Conservation (phyloP, 2,888 invertebrate genomes). For the Stomorhina lunata region DNA sequence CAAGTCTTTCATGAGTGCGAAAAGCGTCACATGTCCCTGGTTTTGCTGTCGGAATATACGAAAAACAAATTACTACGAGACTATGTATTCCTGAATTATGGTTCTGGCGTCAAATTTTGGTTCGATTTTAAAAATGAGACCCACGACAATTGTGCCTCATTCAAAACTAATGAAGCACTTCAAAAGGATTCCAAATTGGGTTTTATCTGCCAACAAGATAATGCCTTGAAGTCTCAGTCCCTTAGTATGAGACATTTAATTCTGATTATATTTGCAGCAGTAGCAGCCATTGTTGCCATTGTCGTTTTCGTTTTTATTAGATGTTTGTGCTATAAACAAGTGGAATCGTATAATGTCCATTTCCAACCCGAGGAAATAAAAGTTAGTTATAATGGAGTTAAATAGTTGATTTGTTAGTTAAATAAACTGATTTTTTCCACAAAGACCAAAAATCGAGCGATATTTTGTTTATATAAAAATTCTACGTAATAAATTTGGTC, state of each 20-base stretch:
- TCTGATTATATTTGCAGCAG: neutral
- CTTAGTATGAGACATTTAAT: constrained; percentile 26
- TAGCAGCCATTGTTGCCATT: neutral
- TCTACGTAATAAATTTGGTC: too few relatives aligned
- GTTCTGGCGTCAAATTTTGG: constrained; percentile 25
- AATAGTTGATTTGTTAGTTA: neutral
- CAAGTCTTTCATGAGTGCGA: constrained; percentile 21
- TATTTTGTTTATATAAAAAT: too few relatives aligned
- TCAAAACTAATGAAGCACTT: neutral
- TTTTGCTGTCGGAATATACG: neutral
- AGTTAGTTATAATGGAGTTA: neutral
- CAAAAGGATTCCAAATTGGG: constrained; percentile 6
- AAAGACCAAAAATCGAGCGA: too few relatives aligned
- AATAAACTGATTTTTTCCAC: too few relatives aligned
- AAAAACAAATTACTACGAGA: constrained; percentile 2
- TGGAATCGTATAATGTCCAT: neutral
- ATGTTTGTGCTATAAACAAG: neutral
- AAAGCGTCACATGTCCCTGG: constrained; percentile 20
- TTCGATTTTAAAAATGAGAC: constrained; percentile 24
- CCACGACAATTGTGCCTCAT: constrained; percentile 13
- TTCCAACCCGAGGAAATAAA: neutral
- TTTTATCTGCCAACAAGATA: constrained; percentile 29
- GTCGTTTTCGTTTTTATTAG: neutral
- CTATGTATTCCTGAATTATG: constrained; percentile 29
- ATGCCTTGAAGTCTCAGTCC: neutral